Evolutionary conservation across 2,797 vertebrate genomes (phyloP).

Genomic region (Anas bernieri): DNA sequence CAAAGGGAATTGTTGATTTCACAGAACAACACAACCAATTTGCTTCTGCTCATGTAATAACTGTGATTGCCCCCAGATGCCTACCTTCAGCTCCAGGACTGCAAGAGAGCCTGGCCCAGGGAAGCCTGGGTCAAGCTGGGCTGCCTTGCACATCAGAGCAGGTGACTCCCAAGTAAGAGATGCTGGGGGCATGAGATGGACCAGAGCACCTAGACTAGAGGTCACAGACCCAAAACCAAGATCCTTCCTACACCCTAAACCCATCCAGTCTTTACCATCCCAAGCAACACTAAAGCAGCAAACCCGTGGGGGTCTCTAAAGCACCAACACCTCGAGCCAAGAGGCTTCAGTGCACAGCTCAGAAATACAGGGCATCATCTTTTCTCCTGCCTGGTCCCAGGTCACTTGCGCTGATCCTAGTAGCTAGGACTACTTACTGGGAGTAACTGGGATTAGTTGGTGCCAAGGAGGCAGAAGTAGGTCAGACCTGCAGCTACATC

Average conservation of each 20-base stretch:
- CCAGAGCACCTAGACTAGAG: neutral
- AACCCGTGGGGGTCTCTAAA: neutral
- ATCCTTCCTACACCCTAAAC: rapidly evolving
- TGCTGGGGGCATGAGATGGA: neutral
- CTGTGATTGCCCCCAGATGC: neutral
- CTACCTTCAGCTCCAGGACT: neutral
- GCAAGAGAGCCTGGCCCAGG: neutral
- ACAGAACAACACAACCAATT: neutral
- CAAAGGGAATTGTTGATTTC: neutral
- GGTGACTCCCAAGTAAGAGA: neutral
- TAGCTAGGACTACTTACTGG: too few species aligned
- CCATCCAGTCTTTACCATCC: neutral
- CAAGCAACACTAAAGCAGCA: neutral
- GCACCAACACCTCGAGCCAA: neutral
- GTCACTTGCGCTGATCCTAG: rapidly evolving
- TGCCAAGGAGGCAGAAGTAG: neutral
- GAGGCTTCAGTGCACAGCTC: neutral
- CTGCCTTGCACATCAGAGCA: neutral
- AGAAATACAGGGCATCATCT: neutral
- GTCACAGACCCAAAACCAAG: neutral
- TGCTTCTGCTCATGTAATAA: neutral
- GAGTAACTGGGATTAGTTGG: neutral
- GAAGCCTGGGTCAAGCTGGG: neutral
- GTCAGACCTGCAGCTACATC: neutral
- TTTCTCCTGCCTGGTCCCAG: neutral